Percentiles rank a stretch among this genome's conserved stretches.
phyloP scores from a whole-genome alignment of 2,888 invertebrate genomes.

The Neelides folsomi region DNA sequence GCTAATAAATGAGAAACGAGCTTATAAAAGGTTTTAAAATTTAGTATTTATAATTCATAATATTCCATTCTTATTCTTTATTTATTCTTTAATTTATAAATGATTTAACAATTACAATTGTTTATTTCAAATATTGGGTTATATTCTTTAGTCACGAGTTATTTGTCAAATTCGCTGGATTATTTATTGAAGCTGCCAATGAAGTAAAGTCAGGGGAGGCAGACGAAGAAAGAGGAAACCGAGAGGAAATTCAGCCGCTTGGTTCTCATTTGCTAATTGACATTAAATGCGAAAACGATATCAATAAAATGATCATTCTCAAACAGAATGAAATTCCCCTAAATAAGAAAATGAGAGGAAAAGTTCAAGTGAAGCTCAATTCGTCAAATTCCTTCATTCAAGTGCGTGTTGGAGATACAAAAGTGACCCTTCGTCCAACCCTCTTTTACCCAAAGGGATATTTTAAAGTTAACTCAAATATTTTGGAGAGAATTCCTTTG shows the following conservation, averaged over 20 bases:
- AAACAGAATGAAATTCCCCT: neutral
- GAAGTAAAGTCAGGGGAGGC: too few species aligned
- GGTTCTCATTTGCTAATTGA: conserved; percentile 25
- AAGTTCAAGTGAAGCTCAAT: conserved; percentile 15
- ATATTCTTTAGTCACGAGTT: conserved; percentile 27
- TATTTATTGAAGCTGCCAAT: conserved; percentile 15
- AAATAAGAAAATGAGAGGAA: too few species aligned
- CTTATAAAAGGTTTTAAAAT: too few species aligned
- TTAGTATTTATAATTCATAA: too few species aligned
- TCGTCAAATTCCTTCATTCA: conserved; percentile 20
- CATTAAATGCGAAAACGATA: conserved; percentile 17
- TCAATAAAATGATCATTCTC: conserved; percentile 24
- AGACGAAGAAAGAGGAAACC: too few species aligned
- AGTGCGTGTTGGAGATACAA: conserved; percentile 22
- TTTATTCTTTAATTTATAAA: too few species aligned
- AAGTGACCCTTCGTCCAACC: conserved; percentile 23
- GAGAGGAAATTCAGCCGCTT: conserved; percentile 21
- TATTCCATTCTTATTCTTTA: too few species aligned
- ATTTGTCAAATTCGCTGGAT: conserved; percentile 25
- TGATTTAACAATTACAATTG: too few species aligned
- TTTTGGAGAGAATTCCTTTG: conserved; percentile 26
- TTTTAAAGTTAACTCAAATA: conserved; percentile 17
- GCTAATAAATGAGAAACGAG: too few species aligned
- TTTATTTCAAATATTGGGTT: too few species aligned
- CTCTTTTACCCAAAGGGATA: conserved; percentile 23